Percentiles rank a stretch among this genome's conserved stretches.
Conservation (phyloP, 2,888 invertebrate species). For the Psococerastis gibbosa region DNA sequence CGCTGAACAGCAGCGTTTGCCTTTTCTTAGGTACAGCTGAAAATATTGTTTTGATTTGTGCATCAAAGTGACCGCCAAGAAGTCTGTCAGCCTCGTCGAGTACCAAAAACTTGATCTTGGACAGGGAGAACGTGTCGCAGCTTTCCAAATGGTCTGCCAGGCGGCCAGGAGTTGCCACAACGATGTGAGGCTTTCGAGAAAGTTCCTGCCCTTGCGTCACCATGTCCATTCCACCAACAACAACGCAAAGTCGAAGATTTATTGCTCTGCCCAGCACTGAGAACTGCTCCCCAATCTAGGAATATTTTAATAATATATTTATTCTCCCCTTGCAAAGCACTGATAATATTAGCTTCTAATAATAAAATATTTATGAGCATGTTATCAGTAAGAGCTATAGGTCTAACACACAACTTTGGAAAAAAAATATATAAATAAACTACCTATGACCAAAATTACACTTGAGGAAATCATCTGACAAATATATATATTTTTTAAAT, state of each 20-base stretch:
- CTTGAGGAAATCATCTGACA: too few relatives aligned
- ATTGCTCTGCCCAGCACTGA: conserved; percentile 76
- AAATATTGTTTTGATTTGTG: conserved; percentile 64
- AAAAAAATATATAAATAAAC: too few relatives aligned
- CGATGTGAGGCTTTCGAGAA: conserved; percentile 72
- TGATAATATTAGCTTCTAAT: too few relatives aligned
- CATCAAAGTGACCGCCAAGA: conserved; percentile 62
- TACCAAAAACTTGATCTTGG: conserved; percentile 67
- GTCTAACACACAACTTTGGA: too few relatives aligned
- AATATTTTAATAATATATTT: too few relatives aligned
- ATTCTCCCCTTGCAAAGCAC: too few relatives aligned
- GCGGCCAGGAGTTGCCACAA: conserved; percentile 91
- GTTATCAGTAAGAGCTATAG: conserved; percentile 8
- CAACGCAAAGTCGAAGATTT: conserved; percentile 60
- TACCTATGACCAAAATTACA: too few relatives aligned
- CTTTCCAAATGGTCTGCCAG: conserved; percentile 83
- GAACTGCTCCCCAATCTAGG: conserved; percentile 87
- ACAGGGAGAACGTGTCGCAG: conserved; percentile 62
- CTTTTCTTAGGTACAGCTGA: conserved; percentile 50
- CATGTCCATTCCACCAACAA: conserved; percentile 94
- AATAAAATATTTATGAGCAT: conserved; percentile 6
- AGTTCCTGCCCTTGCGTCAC: conserved; percentile 71
- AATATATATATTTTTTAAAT: too few relatives aligned
- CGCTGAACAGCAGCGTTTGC: conserved; percentile 84
- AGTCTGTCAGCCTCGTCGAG: conserved; percentile 93